phyloP scores from a whole-genome alignment of 2,113 vertebrate species.

The Nicator chloris region DNA sequence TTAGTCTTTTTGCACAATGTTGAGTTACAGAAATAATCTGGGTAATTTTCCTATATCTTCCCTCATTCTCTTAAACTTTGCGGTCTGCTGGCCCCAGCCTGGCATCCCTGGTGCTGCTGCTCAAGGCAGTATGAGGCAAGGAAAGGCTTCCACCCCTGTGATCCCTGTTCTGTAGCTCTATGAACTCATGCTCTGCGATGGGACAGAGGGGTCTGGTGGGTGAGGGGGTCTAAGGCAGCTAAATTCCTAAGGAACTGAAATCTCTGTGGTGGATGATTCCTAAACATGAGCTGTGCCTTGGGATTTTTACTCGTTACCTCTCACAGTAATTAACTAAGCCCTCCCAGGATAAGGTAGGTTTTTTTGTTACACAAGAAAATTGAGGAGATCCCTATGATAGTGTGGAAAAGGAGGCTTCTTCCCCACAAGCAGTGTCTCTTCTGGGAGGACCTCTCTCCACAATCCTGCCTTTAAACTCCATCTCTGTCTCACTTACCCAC shows the following conservation, averaged over 20 bases:
- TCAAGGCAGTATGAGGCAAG: not conserved
- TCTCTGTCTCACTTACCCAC: not conserved
- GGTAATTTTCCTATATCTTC: not conserved
- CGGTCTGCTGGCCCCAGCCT: not conserved
- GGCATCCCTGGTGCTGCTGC: not conserved
- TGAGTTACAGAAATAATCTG: not conserved
- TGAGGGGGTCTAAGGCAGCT: too few relatives aligned
- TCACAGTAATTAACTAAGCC: not conserved
- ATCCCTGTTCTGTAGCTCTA: not conserved
- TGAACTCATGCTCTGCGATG: rapidly evolving
- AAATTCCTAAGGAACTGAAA: not conserved
- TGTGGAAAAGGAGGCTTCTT: not conserved
- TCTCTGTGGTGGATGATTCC: not conserved
- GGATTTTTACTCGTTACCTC: not conserved
- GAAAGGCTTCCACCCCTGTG: not conserved
- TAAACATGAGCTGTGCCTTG: not conserved
- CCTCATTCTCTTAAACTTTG: not conserved
- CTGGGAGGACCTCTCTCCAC: not conserved
- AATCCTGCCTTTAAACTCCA: not conserved
- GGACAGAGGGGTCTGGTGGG: not conserved
- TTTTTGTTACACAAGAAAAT: not conserved
- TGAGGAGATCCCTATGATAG: not conserved
- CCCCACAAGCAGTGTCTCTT: not conserved
- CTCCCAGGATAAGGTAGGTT: not conserved
- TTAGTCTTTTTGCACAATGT: not conserved